Evolutionary conservation across 2,888 invertebrate genomes (phyloP).

Genomic region (Hirtodrosophila confusa): DNA sequence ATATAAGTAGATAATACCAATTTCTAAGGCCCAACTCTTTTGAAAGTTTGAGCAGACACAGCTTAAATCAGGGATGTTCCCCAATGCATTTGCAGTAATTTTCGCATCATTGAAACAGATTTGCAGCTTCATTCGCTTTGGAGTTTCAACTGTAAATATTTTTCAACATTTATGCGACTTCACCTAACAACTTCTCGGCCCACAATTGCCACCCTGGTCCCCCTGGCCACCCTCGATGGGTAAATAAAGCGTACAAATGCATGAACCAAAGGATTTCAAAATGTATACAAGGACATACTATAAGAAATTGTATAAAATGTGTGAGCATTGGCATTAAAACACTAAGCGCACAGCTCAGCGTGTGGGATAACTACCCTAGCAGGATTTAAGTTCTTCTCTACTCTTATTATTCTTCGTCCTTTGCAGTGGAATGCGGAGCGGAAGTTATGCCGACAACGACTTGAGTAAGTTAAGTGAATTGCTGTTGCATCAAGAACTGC

Average conservation of each 20-base stretch:
- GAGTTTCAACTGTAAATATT: conserved; percentile 27
- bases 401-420: conserved; percentile 1
- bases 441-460: conserved; percentile 79
- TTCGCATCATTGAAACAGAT: conserved; percentile 50
- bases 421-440: conserved; percentile 37
- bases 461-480: conserved; percentile 80
- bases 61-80: conserved; percentile 1
- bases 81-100: conserved; percentile 13
- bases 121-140: conserved; percentile 21
- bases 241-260: conserved; percentile 59
- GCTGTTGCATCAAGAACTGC: conserved; percentile 58
- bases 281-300: conserved; percentile 47
- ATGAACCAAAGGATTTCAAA: conserved; percentile 48
- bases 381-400: conserved; percentile 38
- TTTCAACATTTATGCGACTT: conserved; percentile 24
- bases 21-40: conserved; percentile 3
- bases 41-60: conserved; percentile 18
- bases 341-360: conserved; percentile 57
- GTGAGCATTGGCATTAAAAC: conserved; percentile 74
- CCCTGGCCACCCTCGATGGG: conserved; percentile 14
- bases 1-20: too few species aligned
- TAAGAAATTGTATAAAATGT: conserved; percentile 64
- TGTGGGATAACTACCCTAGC: conserved; percentile 35
- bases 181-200: conserved; percentile 27
- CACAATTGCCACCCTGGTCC: conserved; percentile 16